These are phyloP conservation scores for Ceratotherium simum DNA, from an alignment of 2,113 vertebrate species.

Conservation along the genomic window DNA sequence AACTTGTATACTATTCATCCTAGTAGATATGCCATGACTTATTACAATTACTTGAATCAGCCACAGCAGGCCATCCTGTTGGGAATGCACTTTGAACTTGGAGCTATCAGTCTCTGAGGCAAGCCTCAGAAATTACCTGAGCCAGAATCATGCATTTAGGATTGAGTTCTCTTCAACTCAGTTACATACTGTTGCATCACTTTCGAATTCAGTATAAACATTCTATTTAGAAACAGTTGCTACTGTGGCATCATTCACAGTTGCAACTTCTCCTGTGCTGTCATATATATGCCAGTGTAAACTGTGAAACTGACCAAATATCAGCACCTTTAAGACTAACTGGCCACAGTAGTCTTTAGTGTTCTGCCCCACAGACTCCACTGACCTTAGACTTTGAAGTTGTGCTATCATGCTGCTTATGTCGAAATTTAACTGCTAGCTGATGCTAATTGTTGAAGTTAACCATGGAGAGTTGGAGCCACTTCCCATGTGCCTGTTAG, in stretches of 20 bases:
- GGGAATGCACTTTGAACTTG: conserved; percentile 48
- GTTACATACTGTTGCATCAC: conserved; percentile 79
- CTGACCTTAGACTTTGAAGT: neutral
- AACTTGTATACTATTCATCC: neutral
- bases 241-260: conserved; percentile 54
- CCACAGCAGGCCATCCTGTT: conserved; percentile 41
- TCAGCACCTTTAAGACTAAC: neutral
- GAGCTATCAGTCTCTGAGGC: conserved; percentile 33
- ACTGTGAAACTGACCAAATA: neutral
- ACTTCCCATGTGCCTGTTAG: neutral
- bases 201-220: conserved; percentile 54
- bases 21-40: neutral
- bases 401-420: neutral
- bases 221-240: conserved; percentile 58
- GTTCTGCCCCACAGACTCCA: neutral
- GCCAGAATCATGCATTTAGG: conserved; percentile 6
- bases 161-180: neutral
- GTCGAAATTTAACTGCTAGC: neutral
- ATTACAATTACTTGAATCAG: conserved; percentile 33
- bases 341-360: neutral
- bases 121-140: conserved; percentile 35
- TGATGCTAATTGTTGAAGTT: neutral
- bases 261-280: neutral
- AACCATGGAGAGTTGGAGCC: neutral
- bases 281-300: neutral